phyloP scores from a whole-genome alignment of 2,797 vertebrate species.

The Cottoperca gobio region DNA sequence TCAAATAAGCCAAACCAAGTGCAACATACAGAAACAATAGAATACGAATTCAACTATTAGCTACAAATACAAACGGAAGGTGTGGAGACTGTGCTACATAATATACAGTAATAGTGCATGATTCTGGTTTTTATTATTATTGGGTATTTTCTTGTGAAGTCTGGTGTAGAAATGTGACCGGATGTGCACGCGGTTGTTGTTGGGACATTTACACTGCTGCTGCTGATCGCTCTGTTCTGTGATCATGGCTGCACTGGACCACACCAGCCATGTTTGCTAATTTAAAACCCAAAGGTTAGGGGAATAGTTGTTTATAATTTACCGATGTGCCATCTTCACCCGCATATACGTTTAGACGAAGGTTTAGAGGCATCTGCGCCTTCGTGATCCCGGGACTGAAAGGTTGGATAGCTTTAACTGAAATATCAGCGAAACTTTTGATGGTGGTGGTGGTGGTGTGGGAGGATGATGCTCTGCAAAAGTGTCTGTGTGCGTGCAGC shows the following conservation, averaged over 20 bases:
- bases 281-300: conserved; percentile 87
- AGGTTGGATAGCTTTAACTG: conserved; percentile 79
- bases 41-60: too few species aligned
- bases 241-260: conserved; percentile 88
- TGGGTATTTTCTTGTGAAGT: conserved; percentile 58
- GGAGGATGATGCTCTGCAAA: conserved; percentile 80
- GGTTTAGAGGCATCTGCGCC: conserved; percentile 64
- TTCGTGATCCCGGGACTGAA: conserved; percentile 72
- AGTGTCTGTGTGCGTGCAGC: conserved; percentile 72
- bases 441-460: conserved; percentile 63
- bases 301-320: conserved; percentile 84
- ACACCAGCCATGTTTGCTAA: conserved; percentile 89
- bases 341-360: conserved; percentile 60
- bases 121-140: background rate
- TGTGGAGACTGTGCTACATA: too few species aligned
- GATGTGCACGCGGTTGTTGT: conserved; percentile 63
- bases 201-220: conserved; percentile 45
- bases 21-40: too few species aligned
- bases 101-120: background rate
- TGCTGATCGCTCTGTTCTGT: conserved; percentile 75
- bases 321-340: conserved; percentile 73
- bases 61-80: too few species aligned
- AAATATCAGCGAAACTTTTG: conserved; percentile 82
- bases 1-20: too few species aligned
- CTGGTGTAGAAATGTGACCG: conserved; percentile 50